Conservation (phyloP, 2,113 vertebrate genomes). For the Leucosticte australis region DNA sequence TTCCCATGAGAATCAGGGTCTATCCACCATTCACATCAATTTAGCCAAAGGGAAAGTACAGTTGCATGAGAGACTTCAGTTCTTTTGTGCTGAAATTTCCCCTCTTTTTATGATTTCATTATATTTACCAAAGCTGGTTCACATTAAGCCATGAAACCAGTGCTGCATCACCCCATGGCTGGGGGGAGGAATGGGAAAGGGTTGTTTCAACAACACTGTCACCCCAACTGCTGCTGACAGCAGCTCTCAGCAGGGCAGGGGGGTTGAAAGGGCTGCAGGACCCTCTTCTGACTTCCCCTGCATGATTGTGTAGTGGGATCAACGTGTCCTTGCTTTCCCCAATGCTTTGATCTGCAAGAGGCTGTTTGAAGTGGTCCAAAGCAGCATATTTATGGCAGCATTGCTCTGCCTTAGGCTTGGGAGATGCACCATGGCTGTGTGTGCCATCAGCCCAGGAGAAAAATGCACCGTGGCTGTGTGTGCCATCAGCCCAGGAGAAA, state of each 20-base stretch:
- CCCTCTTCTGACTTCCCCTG: background rate
- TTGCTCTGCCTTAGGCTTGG: background rate
- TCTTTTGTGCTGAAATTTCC: background rate
- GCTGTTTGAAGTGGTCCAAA: background rate
- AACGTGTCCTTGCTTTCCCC: background rate
- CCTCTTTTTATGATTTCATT: conserved; percentile 30
- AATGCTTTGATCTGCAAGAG: background rate
- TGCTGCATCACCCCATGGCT: background rate
- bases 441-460: background rate
- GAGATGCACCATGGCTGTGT: background rate
- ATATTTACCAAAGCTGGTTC: conserved; percentile 11
- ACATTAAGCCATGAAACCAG: background rate
- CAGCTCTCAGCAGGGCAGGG: background rate
- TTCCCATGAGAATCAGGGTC: conserved; percentile 51
- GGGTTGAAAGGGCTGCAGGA: background rate
- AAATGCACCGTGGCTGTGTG: background rate
- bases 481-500: background rate
- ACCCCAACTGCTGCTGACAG: background rate
- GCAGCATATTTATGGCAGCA: background rate
- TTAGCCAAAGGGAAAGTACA: background rate
- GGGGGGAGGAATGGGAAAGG: background rate
- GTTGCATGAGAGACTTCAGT: background rate
- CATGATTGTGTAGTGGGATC: background rate
- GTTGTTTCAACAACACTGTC: background rate
- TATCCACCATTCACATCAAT: background rate